Evolutionary conservation across 2,888 invertebrate genomes (phyloP).

Genomic region (Drosophila helvetica): DNA sequence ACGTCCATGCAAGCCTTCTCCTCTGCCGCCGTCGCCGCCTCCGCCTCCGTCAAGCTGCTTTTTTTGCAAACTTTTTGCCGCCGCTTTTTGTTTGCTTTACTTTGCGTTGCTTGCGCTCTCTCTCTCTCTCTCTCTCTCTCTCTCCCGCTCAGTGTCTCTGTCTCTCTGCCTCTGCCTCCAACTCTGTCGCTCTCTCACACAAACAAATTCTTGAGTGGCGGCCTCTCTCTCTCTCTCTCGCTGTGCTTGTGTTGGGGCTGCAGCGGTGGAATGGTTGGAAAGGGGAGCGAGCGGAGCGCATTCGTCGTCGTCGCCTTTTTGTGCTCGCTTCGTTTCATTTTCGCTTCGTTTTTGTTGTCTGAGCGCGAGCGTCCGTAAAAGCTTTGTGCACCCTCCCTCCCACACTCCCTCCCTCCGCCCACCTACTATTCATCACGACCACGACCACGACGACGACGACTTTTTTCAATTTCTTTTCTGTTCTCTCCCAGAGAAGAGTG

Average conservation of each 20-base stretch:
- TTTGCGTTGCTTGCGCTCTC: conserved; percentile 49
- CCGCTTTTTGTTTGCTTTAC: conserved; percentile 67
- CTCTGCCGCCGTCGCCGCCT: not conserved
- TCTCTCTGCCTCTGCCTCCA: conserved; percentile 12
- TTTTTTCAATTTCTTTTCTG: conserved; percentile 60
- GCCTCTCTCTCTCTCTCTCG: conserved; percentile 21
- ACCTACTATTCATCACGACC: conserved; percentile 36
- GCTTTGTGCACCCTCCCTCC: conserved; percentile 51
- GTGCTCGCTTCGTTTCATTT: conserved; percentile 64
- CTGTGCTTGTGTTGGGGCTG: conserved; percentile 14
- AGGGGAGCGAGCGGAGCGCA: conserved; percentile 29
- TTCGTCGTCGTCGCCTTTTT: conserved; percentile 59
- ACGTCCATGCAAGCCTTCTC: conserved; percentile 16
- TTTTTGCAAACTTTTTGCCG: conserved; percentile 70
- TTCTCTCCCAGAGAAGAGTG: conserved; percentile 53
- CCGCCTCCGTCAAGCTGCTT: conserved; percentile 57
- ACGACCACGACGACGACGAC: not conserved
- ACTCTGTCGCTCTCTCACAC: conserved; percentile 23
- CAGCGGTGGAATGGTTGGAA: conserved; percentile 2
- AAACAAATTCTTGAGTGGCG: conserved; percentile 33
- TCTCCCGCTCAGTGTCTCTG: conserved; percentile 18
- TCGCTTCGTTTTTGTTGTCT: conserved; percentile 66
- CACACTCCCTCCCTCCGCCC: conserved; percentile 16
- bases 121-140: conserved; percentile 21
- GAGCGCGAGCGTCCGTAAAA: conserved; percentile 70